phyloP scores from a whole-genome alignment of 1,140 invertebrate species.

The Heliconius eleuchia region DNA sequence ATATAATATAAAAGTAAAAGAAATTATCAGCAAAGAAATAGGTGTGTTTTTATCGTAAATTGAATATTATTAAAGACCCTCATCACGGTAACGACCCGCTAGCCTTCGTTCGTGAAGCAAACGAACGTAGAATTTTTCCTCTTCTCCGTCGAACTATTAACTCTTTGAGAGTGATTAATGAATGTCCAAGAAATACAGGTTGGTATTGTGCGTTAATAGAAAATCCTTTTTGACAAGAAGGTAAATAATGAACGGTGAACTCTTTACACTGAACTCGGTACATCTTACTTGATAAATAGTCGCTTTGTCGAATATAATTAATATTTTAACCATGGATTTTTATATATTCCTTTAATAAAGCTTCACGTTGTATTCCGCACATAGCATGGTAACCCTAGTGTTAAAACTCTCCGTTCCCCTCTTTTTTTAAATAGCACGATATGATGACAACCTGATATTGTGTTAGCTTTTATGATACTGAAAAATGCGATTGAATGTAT shows the following conservation, averaged over 20 bases:
- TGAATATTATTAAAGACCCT: conserved; percentile 9
- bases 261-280: neutral
- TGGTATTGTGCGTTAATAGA: conserved; percentile 8
- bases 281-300: conserved; percentile 9
- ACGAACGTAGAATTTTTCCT: conserved; percentile 8
- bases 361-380: no score
- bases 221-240: conserved; percentile 14
- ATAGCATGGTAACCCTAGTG: no score
- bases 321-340: neutral
- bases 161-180: conserved; percentile 19
- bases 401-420: no score
- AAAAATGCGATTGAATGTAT: no score
- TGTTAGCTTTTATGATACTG: no score
- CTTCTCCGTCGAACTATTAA: neutral
- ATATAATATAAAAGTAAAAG: neutral
- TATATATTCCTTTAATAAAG: neutral
- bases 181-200: conserved; percentile 18
- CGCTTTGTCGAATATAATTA: neutral
- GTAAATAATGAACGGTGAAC: conserved; percentile 15
- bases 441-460: no score
- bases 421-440: no score
- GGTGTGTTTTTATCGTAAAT: neutral
- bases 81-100: neutral
- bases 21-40: neutral
- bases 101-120: neutral